phyloP scores from a whole-genome alignment of 2,113 vertebrate species.

The Thoracochromis brauschi region DNA sequence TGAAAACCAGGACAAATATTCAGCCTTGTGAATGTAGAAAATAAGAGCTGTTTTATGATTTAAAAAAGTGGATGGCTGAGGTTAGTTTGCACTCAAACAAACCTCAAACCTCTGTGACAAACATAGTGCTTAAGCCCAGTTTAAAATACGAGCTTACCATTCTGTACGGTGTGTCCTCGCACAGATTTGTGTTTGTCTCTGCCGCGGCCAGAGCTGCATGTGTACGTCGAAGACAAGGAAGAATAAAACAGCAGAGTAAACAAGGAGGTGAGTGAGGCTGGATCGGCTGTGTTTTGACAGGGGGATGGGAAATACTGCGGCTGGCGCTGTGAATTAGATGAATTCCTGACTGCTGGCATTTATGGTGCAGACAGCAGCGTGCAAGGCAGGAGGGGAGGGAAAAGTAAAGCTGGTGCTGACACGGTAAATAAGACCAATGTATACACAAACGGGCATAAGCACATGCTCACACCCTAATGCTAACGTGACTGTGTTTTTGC shows the following conservation, averaged over 20 bases:
- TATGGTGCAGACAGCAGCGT: background rate
- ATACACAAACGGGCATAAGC: background rate
- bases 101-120: background rate
- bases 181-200: background rate
- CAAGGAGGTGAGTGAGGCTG: slow-evolving; percentile 16
- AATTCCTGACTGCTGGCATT: slow-evolving; percentile 51
- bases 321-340: slow-evolving; percentile 28
- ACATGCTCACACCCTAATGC: background rate
- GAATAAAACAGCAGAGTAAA: slow-evolving; percentile 35
- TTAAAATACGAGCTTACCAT: background rate
- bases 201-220: background rate
- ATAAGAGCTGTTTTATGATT: background rate
- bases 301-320: slow-evolving; percentile 49
- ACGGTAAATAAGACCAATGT: slow-evolving; percentile 2
- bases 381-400: background rate
- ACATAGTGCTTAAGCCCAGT: background rate
- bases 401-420: slow-evolving; percentile 9
- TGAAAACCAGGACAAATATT: background rate
- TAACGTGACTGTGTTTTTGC: background rate
- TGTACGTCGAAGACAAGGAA: background rate
- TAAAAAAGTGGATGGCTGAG: background rate
- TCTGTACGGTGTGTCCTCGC: background rate
- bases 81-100: background rate
- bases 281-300: slow-evolving; percentile 36
- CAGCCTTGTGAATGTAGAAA: background rate